These are phyloP conservation scores for Hirtodrosophila histrioides DNA, from an alignment of 2,888 invertebrate genomes.

Conservation along the genomic window DNA sequence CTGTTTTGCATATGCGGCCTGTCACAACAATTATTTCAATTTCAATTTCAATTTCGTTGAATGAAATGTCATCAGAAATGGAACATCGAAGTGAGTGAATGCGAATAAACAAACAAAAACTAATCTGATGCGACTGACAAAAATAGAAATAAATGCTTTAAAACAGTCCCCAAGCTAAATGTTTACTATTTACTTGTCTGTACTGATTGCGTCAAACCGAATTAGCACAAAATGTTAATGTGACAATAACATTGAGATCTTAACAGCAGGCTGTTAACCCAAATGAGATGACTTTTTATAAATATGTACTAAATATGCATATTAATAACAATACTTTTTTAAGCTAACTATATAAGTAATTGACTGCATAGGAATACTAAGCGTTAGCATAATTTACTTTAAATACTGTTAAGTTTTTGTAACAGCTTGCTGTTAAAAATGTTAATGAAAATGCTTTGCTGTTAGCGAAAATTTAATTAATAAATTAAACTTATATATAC, in stretches of 20 bases:
- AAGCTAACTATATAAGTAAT: no score
- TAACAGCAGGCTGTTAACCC: constrained; percentile 43
- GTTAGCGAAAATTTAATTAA: no score
- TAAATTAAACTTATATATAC: no score
- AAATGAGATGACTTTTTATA: no score
- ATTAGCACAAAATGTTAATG: constrained; percentile 32
- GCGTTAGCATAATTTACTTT: no score
- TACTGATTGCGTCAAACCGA: constrained; percentile 27
- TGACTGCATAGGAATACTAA: no score
- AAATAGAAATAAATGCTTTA: constrained; percentile 30
- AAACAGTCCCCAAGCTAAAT: constrained; percentile 13
- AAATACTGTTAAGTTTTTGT: no score
- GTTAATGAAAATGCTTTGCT: no score
- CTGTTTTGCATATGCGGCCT: constrained; percentile 38
- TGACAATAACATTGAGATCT: constrained; percentile 38
- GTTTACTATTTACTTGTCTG: constrained; percentile 26
- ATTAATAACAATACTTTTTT: no score
- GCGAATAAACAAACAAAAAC: constrained; percentile 20
- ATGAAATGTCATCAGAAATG: constrained; percentile 55
- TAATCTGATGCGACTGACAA: constrained; percentile 15
- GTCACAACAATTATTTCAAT: constrained; percentile 47
- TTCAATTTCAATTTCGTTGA: constrained; percentile 39
- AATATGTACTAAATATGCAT: no score
- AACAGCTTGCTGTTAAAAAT: no score
- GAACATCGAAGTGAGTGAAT: constrained; percentile 31